Evolutionary conservation across 2,888 invertebrate species (phyloP), one percentile per base, ranked within the genome.

Genomic region (Mycogona germanica): DNA sequence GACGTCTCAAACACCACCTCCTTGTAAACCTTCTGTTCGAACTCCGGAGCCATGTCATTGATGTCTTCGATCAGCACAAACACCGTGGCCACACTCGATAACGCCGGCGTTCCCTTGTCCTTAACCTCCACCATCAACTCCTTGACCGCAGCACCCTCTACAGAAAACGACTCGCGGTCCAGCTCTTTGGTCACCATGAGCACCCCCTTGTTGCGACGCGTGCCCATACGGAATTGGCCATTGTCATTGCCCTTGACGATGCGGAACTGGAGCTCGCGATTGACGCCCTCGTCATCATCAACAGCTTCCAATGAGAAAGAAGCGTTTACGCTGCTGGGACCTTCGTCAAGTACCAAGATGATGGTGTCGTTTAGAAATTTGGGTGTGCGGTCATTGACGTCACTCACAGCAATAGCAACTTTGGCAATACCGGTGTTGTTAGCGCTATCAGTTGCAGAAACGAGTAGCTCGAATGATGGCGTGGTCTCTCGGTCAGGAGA

Each of bases 351-450:
- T 6, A 51, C 38, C 5, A 51, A 21, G 5, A 51, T 32, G 30
- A 51, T 42, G 42, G 87, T 82, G 61, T 82, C 87, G 0, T 82
- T 83, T 61, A 81, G 82, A 67, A 88, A 89, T 55, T 76, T 76
- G 0, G 88, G 88, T 0, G 81, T 73, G 63, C 89, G 88, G 64
- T 89, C 89, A 65, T 89, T 89, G 0, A 86, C 76, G 64, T 89
- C 89, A 57, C 84, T n/a, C n/a, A n/a, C n/a, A n/a, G n/a, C n/a
- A n/a, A n/a, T n/a, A n/a, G n/a, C n/a, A n/a, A n/a, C n/a, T 7
- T 67, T 64, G 29, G 51, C 19, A 2, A 68, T 68, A 59, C 78
- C 79, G 42, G 70, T 74, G 1, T 84, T 73, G 49, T 73, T 70
- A n/a, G 82, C 82, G 17, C 74, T 74, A 25, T 73, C 74, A 60